Conservation (phyloP, 2,888 invertebrate species). For the Lithophane semibrunnea region DNA sequence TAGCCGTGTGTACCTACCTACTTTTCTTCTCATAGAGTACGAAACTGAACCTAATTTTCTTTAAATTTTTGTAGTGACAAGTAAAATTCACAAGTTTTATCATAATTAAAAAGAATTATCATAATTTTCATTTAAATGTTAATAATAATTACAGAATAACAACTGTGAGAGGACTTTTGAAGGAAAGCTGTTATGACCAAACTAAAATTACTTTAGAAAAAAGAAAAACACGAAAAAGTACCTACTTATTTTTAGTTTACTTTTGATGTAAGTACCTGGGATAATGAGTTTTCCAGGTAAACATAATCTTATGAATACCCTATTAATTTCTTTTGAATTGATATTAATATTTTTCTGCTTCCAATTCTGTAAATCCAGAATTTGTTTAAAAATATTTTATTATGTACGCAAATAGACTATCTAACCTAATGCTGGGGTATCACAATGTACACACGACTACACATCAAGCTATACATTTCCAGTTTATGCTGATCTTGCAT, state of each 20-base stretch:
- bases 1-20: too few species aligned
- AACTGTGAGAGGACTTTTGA: slow-evolving; percentile 12
- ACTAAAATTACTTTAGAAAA: slow-evolving; percentile 25
- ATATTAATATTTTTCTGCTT: neutral
- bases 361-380: too few species aligned
- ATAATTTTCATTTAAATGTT: neutral
- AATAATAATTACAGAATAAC: slow-evolving; percentile 35
- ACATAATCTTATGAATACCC: neutral
- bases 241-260: neutral
- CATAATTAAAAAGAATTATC: too few species aligned
- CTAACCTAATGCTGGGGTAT: neutral
- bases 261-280: neutral
- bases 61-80: too few species aligned
- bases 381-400: neutral
- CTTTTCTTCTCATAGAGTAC: too few species aligned
- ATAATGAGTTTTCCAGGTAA: slow-evolving; percentile 25
- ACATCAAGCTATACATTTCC: too few species aligned
- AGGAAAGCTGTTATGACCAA: slow-evolving; percentile 15
- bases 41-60: too few species aligned
- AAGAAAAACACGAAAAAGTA: slow-evolving; percentile 13
- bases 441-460: too few species aligned
- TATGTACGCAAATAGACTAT: neutral
- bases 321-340: neutral
- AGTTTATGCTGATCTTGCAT: too few species aligned
- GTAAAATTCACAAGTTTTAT: too few species aligned